phyloP scores from a whole-genome alignment of 1,140 invertebrate species.

The Dendrolimus punctatus region DNA sequence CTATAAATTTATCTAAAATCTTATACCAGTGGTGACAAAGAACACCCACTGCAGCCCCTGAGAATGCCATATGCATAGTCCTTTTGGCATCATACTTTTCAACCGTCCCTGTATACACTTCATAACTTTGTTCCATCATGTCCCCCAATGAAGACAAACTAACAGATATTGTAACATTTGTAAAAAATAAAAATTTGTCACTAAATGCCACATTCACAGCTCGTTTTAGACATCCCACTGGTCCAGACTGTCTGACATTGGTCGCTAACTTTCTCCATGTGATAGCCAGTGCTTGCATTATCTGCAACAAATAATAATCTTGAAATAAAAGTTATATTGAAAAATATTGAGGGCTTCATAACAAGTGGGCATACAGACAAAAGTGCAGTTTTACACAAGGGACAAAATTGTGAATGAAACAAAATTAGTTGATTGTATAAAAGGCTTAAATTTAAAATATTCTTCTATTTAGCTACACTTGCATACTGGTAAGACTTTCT shows the following conservation, averaged over 20 bases:
- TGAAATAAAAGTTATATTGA: slow-evolving; percentile 2
- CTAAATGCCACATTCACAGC: slow-evolving; percentile 73
- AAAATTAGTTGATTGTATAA: too few species aligned
- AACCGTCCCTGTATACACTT: slow-evolving; percentile 78
- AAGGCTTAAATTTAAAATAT: too few species aligned
- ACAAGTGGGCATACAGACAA: too few species aligned
- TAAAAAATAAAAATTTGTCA: slow-evolving; percentile 84
- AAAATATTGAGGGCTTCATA: too few species aligned
- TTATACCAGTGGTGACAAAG: slow-evolving; percentile 87
- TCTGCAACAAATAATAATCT: slow-evolving; percentile 24
- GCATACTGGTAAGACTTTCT: too few species aligned
- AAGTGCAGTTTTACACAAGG: too few species aligned
- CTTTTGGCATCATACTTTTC: slow-evolving; percentile 77
- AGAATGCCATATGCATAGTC: slow-evolving; percentile 85
- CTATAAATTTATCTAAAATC: slow-evolving; percentile 78
- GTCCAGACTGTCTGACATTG: slow-evolving; percentile 25
- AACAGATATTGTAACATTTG: slow-evolving; percentile 89
- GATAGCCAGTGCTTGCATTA: slow-evolving; percentile 47
- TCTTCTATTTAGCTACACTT: too few species aligned
- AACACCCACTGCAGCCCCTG: slow-evolving; percentile 85
- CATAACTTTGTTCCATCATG: slow-evolving; percentile 88
- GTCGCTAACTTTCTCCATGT: slow-evolving; percentile 44
- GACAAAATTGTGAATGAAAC: too few species aligned
- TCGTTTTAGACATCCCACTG: slow-evolving; percentile 28
- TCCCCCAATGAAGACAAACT: slow-evolving; percentile 85